These are phyloP conservation scores for Ameiurus melas DNA, from an alignment of 2,113 vertebrate species.

Conservation along the genomic window DNA sequence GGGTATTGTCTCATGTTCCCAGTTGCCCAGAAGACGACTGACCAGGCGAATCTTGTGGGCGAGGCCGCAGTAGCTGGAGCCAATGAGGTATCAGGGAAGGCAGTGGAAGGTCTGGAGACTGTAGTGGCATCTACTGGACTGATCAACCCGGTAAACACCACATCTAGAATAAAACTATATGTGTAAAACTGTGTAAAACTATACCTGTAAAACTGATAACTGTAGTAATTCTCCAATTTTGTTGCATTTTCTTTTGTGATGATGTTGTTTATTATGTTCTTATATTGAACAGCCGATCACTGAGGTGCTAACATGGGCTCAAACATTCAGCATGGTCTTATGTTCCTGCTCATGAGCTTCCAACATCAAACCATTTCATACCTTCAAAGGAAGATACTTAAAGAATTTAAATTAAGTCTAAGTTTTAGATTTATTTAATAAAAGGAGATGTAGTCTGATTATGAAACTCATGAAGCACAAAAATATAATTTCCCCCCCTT, in stretches of 20 bases:
- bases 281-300: constrained; percentile 24
- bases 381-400: neutral
- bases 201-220: neutral
- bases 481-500: neutral
- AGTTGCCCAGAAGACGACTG: constrained; percentile 91
- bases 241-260: neutral
- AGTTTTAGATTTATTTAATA: neutral
- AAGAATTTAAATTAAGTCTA: neutral
- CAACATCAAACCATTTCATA: constrained; percentile 8
- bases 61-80: constrained; percentile 82
- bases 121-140: constrained; percentile 78
- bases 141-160: constrained; percentile 75
- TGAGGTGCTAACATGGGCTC: constrained; percentile 40
- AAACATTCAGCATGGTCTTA: neutral
- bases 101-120: constrained; percentile 84
- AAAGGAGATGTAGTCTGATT: constrained; percentile 6
- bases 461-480: neutral
- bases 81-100: constrained; percentile 84
- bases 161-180: neutral
- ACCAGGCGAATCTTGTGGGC: constrained; percentile 83
- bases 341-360: neutral
- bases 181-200: neutral
- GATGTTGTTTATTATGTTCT: neutral
- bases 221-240: neutral
- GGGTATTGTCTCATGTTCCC: constrained; percentile 15